Percentiles rank a stretch among this genome's conserved stretches.
These are phyloP conservation scores for Meloidogyne hapla DNA, from an alignment of 1,140 invertebrate genomes.

Conservation along the genomic window DNA sequence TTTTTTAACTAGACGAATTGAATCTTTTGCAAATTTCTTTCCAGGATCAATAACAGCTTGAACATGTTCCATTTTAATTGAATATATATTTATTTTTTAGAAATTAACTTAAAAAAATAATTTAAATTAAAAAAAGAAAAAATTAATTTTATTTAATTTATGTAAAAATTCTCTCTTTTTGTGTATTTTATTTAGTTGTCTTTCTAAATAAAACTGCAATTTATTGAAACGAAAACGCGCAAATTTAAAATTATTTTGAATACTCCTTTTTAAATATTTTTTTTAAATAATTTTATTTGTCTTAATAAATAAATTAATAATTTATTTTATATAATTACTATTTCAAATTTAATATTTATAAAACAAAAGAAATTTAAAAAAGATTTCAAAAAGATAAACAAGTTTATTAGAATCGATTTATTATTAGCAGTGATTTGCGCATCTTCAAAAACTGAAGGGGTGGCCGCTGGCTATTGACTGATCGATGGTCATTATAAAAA, in stretches of 20 bases:
- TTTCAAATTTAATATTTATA: no score
- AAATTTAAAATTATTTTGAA: background rate
- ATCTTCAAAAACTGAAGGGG: background rate
- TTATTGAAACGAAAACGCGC: conserved; percentile 1
- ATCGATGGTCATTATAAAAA: background rate
- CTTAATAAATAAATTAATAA: no score
- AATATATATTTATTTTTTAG: conserved; percentile 1
- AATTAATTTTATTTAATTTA: conserved; percentile 14
- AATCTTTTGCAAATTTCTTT: conserved; percentile 94
- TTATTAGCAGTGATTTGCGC: background rate
- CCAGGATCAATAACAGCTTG: conserved; percentile 89
- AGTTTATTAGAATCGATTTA: background rate
- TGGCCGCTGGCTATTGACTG: background rate
- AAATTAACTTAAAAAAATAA: conserved; percentile 9
- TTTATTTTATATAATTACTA: no score
- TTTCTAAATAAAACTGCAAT: conserved; percentile 4
- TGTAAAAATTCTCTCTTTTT: background rate
- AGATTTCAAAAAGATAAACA: background rate
- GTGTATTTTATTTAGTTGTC: background rate
- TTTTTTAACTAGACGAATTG: conserved; percentile 87
- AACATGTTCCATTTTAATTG: conserved; percentile 51
- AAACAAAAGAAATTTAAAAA: no score
- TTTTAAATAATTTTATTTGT: no score
- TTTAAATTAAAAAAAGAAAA: conserved; percentile 13
- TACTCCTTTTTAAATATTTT: no score